Conservation (phyloP, 92 coral and sea anemone species). For the Palythoa caribaeorum region DNA sequence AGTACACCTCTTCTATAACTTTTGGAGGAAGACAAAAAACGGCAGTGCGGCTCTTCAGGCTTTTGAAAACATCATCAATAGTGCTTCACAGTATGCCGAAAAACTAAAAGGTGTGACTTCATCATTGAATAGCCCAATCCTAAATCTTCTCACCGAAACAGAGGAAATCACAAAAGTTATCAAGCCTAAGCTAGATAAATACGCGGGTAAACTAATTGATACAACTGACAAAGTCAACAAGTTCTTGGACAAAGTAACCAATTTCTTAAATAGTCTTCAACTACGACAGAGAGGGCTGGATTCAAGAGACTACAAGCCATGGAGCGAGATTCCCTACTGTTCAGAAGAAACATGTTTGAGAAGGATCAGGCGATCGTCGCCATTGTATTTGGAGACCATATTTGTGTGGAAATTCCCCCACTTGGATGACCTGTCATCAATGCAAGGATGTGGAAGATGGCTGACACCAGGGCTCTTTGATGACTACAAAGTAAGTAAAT, state of each 20-base stretch:
- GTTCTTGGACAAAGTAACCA: constrained; percentile 78
- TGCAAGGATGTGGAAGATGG: constrained; percentile 83
- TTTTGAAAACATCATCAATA: constrained; percentile 68
- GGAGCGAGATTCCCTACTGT: constrained; percentile 85
- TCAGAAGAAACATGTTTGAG: constrained; percentile 86
- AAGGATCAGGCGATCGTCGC: constrained; percentile 79
- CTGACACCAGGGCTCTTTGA: constrained; percentile 95
- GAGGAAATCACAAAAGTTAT: constrained; percentile 81
- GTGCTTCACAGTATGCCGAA: constrained; percentile 80
- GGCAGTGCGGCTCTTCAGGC: constrained; percentile 83
- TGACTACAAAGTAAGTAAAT: constrained; percentile 79
- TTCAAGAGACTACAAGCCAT: constrained; percentile 74
- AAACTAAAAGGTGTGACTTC: constrained; percentile 76
- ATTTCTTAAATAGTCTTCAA: constrained; percentile 82
- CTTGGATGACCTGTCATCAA: constrained; percentile 93
- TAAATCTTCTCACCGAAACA: constrained; percentile 80
- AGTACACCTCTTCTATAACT: constrained; percentile 73
- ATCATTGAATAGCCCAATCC: constrained; percentile 80
- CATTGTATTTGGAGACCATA: constrained; percentile 73
- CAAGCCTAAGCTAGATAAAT: constrained; percentile 78
- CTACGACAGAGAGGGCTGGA: constrained; percentile 91
- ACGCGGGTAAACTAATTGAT: constrained; percentile 70
- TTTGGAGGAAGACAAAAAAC: constrained; percentile 80
- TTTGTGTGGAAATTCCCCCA: constrained; percentile 98
- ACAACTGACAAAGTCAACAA: constrained; percentile 71